A percentile compares a stretch with the other conserved stretches of the same genome.
phyloP scores from a whole-genome alignment of 2,888 invertebrate genomes.

The Drosophila anomalata region DNA sequence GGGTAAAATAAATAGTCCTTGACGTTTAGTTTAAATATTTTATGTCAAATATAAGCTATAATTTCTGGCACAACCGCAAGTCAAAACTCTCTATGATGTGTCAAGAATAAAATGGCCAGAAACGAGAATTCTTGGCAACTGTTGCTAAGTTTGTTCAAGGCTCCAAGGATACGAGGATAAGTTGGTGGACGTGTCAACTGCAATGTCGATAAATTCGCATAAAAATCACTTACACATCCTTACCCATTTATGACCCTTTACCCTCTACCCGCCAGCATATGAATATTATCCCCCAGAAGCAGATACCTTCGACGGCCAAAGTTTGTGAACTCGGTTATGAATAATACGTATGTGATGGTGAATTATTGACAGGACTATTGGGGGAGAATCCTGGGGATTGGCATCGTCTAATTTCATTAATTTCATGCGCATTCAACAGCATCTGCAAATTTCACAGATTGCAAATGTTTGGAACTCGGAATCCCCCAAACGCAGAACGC shows the following conservation, averaged over 20 bases:
- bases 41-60: background rate
- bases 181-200: constrained; percentile 40
- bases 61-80: background rate
- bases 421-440: constrained; percentile 66
- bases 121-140: constrained; percentile 18
- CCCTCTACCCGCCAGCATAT: background rate
- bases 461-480: constrained; percentile 18
- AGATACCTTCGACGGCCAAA: constrained; percentile 1
- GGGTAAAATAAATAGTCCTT: background rate
- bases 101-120: background rate
- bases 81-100: background rate
- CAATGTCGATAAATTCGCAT: constrained; percentile 49
- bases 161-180: background rate
- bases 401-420: constrained; percentile 71
- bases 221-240: constrained; percentile 50
- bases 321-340: constrained; percentile 45
- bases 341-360: constrained; percentile 50
- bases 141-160: constrained; percentile 18
- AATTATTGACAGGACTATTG: constrained; percentile 47
- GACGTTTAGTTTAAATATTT: background rate
- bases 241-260: constrained; percentile 38
- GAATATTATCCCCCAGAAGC: constrained; percentile 2
- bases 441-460: constrained; percentile 69
- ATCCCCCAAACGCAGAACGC: no score
- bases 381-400: constrained; percentile 44